phyloP scores from a whole-genome alignment of 2,797 vertebrate species.

The Chelmon rostratus region DNA sequence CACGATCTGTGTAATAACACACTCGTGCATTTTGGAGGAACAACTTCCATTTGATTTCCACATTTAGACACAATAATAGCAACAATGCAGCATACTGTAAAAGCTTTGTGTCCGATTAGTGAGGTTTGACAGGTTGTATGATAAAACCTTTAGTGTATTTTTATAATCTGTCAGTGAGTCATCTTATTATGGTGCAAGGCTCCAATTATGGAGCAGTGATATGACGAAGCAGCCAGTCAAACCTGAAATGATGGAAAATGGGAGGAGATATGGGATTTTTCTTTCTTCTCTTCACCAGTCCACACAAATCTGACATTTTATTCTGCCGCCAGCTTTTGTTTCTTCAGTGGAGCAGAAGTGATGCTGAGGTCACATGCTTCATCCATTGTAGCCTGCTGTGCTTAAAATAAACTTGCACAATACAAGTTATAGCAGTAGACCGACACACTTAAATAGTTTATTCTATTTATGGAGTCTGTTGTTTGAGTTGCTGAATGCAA shows the following conservation, averaged over 20 bases:
- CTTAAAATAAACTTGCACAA: background rate
- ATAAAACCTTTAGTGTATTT: conserved; percentile 1
- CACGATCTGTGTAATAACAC: background rate
- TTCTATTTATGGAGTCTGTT: conserved; percentile 15
- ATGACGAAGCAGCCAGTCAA: too few relatives aligned
- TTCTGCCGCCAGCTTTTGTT: too few relatives aligned
- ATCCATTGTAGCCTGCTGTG: too few relatives aligned
- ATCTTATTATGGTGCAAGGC: too few relatives aligned
- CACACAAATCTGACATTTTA: background rate
- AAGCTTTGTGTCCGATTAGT: background rate
- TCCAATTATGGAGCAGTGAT: too few relatives aligned
- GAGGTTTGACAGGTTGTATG: background rate
- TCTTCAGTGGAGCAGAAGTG: background rate
- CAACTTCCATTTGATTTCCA: background rate
- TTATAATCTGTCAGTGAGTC: conserved; percentile 13
- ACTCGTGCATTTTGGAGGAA: background rate
- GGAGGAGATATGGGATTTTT: too few relatives aligned
- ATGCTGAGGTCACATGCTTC: background rate
- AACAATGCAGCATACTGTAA: background rate
- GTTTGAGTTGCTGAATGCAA: conserved; percentile 20
- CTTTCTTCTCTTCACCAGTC: background rate
- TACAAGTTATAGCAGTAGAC: background rate
- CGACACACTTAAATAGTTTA: background rate
- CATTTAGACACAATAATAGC: background rate
- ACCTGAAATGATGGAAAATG: background rate